Percentiles rank a stretch among this genome's conserved stretches.
Conservation (phyloP, 2,797 vertebrate genomes). For the Malacoctenus gilli region DNA sequence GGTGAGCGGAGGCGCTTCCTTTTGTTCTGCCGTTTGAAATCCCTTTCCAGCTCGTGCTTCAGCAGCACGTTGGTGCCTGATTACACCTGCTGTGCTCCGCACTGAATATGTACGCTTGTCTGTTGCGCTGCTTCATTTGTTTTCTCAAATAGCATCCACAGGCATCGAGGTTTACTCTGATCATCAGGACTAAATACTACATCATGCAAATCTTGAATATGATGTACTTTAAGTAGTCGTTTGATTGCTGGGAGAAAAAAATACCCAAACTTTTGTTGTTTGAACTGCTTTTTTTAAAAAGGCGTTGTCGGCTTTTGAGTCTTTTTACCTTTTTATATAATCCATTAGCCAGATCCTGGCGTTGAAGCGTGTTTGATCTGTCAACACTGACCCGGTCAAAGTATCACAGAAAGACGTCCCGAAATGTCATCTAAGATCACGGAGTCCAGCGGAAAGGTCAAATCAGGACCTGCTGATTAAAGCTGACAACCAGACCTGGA, state of each 20-base stretch:
- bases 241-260: not conserved
- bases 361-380: not conserved
- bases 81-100: not conserved
- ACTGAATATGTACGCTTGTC: not conserved
- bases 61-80: no score
- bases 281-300: no score
- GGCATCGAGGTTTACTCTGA: no score
- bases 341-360: not conserved
- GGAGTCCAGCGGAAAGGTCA: not conserved
- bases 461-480: slow-evolving; percentile 11
- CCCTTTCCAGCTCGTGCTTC: no score
- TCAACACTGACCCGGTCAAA: not conserved
- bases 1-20: slow-evolving; percentile 72
- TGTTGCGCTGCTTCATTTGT: not conserved
- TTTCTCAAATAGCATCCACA: slow-evolving; percentile 3
- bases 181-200: no score
- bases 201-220: no score
- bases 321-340: not conserved
- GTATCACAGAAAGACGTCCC: not conserved
- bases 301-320: no score
- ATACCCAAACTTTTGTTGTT: not conserved
- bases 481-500: no score
- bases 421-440: not conserved
- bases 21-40: not conserved
- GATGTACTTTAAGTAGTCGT: no score